Percentiles rank a stretch among this genome's conserved stretches.
phyloP scores from a whole-genome alignment of 2,797 vertebrate species.

The Schizopygopsis pylzovi region DNA sequence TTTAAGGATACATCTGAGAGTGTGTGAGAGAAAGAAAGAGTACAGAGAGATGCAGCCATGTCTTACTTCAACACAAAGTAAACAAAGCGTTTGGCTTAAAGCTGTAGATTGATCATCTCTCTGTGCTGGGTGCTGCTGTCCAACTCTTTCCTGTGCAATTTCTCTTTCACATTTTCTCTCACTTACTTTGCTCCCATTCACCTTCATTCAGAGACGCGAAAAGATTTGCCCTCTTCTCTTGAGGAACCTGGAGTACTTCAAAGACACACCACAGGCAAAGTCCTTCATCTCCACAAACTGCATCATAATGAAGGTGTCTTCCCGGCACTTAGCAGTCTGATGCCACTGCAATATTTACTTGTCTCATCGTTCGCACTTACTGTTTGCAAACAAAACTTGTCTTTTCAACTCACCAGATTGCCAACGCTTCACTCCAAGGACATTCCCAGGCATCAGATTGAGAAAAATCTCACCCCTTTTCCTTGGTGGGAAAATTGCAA shows the following conservation, averaged over 20 bases:
- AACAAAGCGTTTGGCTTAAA: not conserved
- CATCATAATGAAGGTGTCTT: conserved; percentile 28
- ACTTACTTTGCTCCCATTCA: conserved; percentile 16
- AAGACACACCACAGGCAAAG: conserved; percentile 29
- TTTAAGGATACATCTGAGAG: not conserved
- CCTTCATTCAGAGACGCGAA: not conserved
- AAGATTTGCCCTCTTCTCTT: conserved; percentile 5
- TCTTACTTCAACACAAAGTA: not conserved
- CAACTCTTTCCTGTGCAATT: not conserved
- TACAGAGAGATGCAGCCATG: not conserved
- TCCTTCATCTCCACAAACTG: conserved; percentile 24
- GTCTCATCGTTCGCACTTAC: conserved; percentile 38
- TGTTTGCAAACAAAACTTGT: conserved; percentile 54
- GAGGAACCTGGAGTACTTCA: conserved; percentile 8
- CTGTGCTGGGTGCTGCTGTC: not conserved
- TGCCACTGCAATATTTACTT: conserved; percentile 30
- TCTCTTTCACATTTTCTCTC: conserved; percentile 15
- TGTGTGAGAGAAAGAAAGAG: not conserved
- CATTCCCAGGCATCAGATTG: conserved; percentile 17
- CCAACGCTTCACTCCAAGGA: not conserved
- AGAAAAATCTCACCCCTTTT: conserved; percentile 18
- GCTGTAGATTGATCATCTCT: not conserved
- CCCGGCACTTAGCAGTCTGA: not conserved
- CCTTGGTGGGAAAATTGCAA: conserved; percentile 32
- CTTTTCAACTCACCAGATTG: conserved; percentile 41